These are phyloP conservation scores for Notolepis coatsorum DNA, from an alignment of 2,797 vertebrate species.

Conservation along the genomic window DNA sequence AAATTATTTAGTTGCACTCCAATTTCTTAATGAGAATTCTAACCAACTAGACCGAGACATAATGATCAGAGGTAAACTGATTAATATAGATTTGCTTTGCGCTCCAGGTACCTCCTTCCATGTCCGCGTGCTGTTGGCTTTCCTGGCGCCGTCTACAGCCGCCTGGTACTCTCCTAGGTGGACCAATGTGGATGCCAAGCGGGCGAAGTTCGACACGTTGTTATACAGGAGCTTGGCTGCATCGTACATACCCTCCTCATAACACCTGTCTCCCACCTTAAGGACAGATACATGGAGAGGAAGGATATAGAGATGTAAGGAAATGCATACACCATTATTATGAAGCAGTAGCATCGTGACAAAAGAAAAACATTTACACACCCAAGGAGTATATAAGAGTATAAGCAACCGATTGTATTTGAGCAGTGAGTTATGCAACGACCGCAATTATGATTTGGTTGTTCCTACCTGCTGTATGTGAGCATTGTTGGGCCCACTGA, in stretches of 20 bases:
- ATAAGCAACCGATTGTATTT: not conserved
- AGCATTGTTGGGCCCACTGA: slow-evolving; percentile 90
- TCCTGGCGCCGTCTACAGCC: slow-evolving; percentile 92
- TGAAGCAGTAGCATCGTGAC: too few species aligned
- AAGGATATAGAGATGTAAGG: not conserved
- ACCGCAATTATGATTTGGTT: not conserved
- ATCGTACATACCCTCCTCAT: slow-evolving; percentile 92
- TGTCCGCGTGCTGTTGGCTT: slow-evolving; percentile 93
- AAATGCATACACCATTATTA: not conserved
- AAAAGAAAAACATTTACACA: not conserved
- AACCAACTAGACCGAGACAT: too few species aligned
- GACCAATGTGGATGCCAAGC: slow-evolving; percentile 91
- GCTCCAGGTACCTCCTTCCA: slow-evolving; percentile 89
- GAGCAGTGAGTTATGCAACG: not conserved
- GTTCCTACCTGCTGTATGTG: slow-evolving; percentile 89
- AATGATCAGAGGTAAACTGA: too few species aligned
- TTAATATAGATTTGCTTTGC: not conserved
- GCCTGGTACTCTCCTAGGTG: slow-evolving; percentile 95
- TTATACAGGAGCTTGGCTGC: slow-evolving; percentile 93
- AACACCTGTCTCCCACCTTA: slow-evolving; percentile 84
- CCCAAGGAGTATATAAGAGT: not conserved
- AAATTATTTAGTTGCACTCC: too few species aligned
- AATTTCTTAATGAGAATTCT: too few species aligned
- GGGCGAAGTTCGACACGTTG: slow-evolving; percentile 92
- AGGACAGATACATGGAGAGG: slow-evolving; percentile 14